phyloP scores from a whole-genome alignment of 2,113 vertebrate species.

The Megatriorchis doriae region DNA sequence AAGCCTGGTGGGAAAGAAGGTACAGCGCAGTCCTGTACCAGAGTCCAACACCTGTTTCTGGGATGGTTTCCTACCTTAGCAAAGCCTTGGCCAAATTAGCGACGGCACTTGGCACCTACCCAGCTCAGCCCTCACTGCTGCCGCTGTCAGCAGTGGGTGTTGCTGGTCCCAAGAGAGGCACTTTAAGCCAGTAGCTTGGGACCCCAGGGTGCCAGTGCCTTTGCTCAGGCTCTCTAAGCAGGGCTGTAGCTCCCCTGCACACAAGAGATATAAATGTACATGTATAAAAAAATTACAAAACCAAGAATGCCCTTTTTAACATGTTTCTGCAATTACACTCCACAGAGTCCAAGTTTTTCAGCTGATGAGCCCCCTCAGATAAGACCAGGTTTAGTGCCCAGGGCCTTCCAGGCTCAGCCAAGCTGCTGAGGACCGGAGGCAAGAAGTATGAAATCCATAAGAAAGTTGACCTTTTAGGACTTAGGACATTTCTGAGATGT shows the following conservation, averaged over 20 bases:
- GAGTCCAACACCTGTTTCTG: neutral
- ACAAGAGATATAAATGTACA: neutral
- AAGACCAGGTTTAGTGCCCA: neutral
- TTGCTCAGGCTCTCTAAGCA: neutral
- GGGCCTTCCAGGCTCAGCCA: neutral
- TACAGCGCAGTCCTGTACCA: neutral
- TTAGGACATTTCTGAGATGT: accelerated
- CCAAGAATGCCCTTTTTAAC: neutral
- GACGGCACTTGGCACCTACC: neutral
- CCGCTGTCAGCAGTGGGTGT: accelerated
- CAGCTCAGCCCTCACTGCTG: neutral
- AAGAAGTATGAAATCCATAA: neutral
- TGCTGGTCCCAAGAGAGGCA: neutral
- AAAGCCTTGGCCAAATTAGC: neutral
- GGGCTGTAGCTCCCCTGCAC: neutral
- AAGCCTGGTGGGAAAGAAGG: neutral
- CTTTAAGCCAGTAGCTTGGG: neutral
- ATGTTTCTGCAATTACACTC: neutral
- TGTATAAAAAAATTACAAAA: neutral
- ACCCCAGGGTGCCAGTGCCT: neutral
- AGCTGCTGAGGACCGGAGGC: neutral
- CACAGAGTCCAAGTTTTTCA: neutral
- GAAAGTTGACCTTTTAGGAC: neutral
- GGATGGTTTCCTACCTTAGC: neutral
- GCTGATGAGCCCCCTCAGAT: neutral